Evolutionary conservation across 2,888 invertebrate genomes (phyloP).

Genomic region (Chaetogeoica ovagalla): DNA sequence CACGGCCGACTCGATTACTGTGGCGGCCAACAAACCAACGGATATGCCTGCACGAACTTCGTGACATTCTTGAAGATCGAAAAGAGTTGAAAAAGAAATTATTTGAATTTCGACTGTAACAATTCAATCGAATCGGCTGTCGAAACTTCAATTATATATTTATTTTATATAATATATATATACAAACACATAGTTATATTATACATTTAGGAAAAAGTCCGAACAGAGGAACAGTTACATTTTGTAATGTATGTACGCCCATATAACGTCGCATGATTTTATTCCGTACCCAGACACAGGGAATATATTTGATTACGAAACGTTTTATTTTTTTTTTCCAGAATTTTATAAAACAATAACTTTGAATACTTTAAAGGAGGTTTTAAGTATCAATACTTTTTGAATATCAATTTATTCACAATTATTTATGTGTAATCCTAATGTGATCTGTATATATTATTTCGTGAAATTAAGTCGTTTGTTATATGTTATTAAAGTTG

Average conservation of each 20-base stretch:
- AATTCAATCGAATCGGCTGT: background rate
- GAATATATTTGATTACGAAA: background rate
- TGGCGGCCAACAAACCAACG: background rate
- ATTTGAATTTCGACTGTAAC: slow-evolving; percentile 2
- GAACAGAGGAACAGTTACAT: background rate
- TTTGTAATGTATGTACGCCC: no score
- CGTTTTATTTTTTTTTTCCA: background rate
- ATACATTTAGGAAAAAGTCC: background rate
- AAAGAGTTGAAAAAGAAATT: background rate
- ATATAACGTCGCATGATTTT: background rate
- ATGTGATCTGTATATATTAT: no score
- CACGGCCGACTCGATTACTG: slow-evolving; percentile 29
- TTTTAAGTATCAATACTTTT: no score
- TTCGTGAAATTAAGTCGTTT: no score
- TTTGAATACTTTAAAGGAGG: no score
- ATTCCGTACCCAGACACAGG: background rate
- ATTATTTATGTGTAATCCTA: no score
- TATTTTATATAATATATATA: background rate
- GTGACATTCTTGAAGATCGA: slow-evolving; percentile 31
- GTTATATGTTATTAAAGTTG: background rate
- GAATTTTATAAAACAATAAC: no score
- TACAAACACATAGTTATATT: background rate
- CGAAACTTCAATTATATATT: background rate
- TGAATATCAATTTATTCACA: no score
- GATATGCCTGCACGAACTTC: slow-evolving; percentile 37